Conservation (phyloP, 2,113 vertebrate species). For the Potamarius usumacintae region DNA sequence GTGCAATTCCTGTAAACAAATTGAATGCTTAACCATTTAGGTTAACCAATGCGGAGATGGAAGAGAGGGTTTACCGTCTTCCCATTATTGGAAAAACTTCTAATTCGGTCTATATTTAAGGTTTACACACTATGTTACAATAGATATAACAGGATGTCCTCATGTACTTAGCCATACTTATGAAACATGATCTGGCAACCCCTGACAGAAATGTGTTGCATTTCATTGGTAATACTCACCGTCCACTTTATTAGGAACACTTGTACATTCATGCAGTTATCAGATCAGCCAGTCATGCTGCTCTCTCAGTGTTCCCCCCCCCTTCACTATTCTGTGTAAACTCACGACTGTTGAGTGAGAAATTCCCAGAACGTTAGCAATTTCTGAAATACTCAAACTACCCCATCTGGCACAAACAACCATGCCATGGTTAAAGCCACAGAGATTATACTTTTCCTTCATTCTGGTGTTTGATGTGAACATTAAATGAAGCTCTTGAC, state of each 20-base stretch:
- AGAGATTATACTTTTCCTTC: neutral
- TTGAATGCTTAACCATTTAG: neutral
- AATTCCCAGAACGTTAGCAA: too few relatives aligned
- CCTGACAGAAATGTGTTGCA: neutral
- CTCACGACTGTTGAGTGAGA: too few relatives aligned
- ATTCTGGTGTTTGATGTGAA: neutral
- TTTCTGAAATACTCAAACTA: too few relatives aligned
- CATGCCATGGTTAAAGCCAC: neutral
- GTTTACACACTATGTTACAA: neutral
- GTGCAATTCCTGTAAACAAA: neutral
- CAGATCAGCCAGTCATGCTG: neutral
- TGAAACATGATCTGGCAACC: neutral
- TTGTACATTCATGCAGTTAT: neutral
- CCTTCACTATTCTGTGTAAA: too few relatives aligned
- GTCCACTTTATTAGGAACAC: neutral
- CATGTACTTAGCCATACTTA: neutral
- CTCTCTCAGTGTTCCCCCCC: neutral
- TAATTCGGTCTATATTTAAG: neutral
- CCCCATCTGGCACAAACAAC: neutral
- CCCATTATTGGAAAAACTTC: neutral
- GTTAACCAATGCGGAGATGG: neutral
- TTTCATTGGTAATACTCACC: neutral
- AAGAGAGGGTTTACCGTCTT: neutral
- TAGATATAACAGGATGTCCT: neutral
- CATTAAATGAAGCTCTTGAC: neutral